phyloP scores from a whole-genome alignment of 2,888 invertebrate genomes.

The Sminthurides aquaticus region DNA sequence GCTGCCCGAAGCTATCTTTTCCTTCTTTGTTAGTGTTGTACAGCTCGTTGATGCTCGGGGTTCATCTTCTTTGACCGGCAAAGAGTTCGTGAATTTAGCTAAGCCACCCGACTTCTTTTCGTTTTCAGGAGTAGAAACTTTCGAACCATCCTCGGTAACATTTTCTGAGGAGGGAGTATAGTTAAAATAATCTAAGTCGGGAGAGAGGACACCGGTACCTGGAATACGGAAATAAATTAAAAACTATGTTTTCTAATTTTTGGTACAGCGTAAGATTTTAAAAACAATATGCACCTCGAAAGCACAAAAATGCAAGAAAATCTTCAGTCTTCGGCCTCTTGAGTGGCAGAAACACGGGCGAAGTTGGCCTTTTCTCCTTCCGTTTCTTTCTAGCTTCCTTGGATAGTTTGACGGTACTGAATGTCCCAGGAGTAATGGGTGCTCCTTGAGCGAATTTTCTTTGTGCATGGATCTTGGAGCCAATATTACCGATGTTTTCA shows the following conservation, averaged over 20 bases:
- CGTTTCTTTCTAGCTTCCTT: conserved; percentile 51
- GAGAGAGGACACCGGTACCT: conserved; percentile 63
- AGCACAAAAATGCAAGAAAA: conserved; percentile 75
- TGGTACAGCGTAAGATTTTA: no score
- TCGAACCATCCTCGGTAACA: no score
- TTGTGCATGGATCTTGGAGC: conserved; percentile 64
- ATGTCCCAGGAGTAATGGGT: conserved; percentile 48
- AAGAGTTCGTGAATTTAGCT: no score
- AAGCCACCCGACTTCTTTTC: no score
- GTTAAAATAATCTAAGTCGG: conserved; percentile 64
- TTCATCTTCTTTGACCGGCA: no score
- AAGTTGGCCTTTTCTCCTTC: conserved; percentile 22
- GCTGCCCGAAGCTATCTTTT: conserved; percentile 12
- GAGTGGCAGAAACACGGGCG: conserved; percentile 47
- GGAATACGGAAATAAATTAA: no score
- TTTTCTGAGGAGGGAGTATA: conserved; percentile 48
- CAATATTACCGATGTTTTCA: not conserved
- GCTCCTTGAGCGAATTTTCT: conserved; percentile 80
- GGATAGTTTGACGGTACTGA: conserved; percentile 54
- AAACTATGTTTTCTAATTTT: conserved; percentile 6
- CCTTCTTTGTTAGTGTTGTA: no score
- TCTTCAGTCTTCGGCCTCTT: conserved; percentile 75
- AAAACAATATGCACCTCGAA: conserved; percentile 58
- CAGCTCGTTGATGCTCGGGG: no score
- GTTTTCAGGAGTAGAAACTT: no score